Conservation (phyloP, 2,888 invertebrate species). For the Desoria tigrina region DNA sequence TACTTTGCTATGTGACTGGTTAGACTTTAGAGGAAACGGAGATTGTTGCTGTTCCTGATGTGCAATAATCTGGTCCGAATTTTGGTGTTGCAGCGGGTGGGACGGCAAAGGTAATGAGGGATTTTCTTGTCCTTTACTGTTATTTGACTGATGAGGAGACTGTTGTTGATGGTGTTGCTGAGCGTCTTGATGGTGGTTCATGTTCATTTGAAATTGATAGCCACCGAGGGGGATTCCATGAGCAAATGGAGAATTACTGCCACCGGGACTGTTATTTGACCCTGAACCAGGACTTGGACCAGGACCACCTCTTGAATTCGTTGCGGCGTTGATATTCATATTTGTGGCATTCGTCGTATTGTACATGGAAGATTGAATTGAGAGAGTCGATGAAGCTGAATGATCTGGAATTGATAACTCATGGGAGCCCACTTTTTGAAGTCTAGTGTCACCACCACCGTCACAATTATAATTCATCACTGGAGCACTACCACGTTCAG, state of each 20-base stretch:
- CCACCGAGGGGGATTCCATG: background rate
- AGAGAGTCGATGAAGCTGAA: constrained; percentile 23
- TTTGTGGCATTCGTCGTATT: constrained; percentile 18
- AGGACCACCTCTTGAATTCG: constrained; percentile 18
- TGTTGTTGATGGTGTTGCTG: constrained; percentile 17
- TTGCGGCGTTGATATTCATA: no score
- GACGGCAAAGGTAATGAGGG: constrained; percentile 15
- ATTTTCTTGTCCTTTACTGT: no score
- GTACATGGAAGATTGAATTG: constrained; percentile 9
- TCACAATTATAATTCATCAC: constrained; percentile 40
- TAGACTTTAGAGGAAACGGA: constrained; percentile 9
- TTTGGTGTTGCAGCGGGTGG: constrained; percentile 21
- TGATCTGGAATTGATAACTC: constrained; percentile 9
- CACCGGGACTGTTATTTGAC: no score
- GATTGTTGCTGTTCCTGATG: no score
- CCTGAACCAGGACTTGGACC: constrained; percentile 33
- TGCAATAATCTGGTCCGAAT: no score
- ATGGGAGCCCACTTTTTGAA: constrained; percentile 15
- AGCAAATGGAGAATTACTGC: constrained; percentile 28
- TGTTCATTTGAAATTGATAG: constrained; percentile 29
- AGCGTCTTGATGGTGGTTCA: constrained; percentile 32
- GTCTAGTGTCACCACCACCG: constrained; percentile 30
- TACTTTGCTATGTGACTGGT: constrained; percentile 10
- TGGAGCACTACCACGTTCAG: constrained; percentile 25
- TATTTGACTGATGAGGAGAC: constrained; percentile 9